Evolutionary conservation across 1,140 invertebrate genomes (phyloP), one percentile per base, ranked within the genome.

Genomic region (Lepidostoma basale): DNA sequence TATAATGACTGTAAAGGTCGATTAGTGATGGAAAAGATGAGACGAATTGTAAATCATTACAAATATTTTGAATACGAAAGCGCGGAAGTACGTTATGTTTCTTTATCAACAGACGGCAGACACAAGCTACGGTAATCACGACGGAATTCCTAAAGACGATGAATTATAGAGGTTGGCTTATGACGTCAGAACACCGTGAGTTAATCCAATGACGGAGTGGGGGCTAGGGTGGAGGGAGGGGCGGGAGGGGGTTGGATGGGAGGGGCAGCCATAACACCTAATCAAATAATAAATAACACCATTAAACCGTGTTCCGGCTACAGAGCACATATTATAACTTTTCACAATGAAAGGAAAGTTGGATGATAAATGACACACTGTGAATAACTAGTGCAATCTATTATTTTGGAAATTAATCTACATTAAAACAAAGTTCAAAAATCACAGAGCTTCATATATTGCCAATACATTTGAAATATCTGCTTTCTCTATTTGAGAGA

Each of bases 201-300:
- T 59, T 59, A 59, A 59, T 59, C 56, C 20, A n/a, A n/a, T n/a
- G n/a, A n/a, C n/a, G n/a, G 16, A 33, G 1, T 23, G n/a, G 49
- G 49, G 5, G 49, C 10, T 5, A 14, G 25, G 23, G 26, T 16
- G 49, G n/a, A 54, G 20, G 20, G 44, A 0, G 20, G 25, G 26
- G 26, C 9, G 49, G 6, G 30, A 39, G 18, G 9, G 44, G 42
- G 8, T 4, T 20, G 44, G 44, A 1, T 2, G 49, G 10, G 26
- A 20, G 20, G 39, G 33, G 56, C 18, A 22, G 56, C 12, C 9
- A 42, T 40, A 20, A 20, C 56, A 22, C 56, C 30, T 59, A 40
- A 59, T 40, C 39, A 59, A 59, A 59, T 40, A 42, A 42, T 59
- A 59, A 59, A 59, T 59, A 59, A 39, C 20, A 39, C 23, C 40